phyloP scores from a whole-genome alignment of 53 echinoderm and acorn worm genomes.

The Echinometra lucunter region DNA sequence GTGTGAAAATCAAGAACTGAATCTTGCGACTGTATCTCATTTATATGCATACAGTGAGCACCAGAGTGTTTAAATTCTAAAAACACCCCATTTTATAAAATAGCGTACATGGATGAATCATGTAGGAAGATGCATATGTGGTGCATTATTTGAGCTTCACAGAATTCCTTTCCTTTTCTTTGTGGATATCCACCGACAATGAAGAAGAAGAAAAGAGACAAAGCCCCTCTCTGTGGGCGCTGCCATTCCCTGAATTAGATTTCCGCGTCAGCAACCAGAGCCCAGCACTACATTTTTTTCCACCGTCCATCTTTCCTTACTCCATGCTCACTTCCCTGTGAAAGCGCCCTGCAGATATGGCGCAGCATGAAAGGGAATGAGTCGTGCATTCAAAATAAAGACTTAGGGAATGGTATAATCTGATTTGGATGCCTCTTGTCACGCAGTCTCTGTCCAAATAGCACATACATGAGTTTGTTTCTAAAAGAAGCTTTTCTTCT shows the following conservation, averaged over 20 bases:
- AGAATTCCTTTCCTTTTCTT: conserved; percentile 55
- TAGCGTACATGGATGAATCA: conserved; percentile 36
- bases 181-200: conserved; percentile 50
- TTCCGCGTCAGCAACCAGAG: conserved; percentile 58
- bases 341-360: conserved; percentile 62
- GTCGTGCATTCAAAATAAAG: conserved; percentile 61
- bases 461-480: conserved; percentile 42
- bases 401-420: conserved; percentile 62
- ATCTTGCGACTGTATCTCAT: background rate
- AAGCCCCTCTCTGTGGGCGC: conserved; percentile 54
- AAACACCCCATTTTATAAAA: background rate
- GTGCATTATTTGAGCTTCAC: conserved; percentile 41
- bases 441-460: conserved; percentile 61
- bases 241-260: conserved; percentile 61
- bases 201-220: conserved; percentile 64
- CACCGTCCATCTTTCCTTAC: conserved; percentile 18
- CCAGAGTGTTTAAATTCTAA: background rate
- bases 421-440: conserved; percentile 59
- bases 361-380: conserved; percentile 53
- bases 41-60: background rate
- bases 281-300: conserved; percentile 50
- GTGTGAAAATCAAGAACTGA: background rate
- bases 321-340: conserved; percentile 48
- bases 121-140: conserved; percentile 49
- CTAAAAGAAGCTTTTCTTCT: conserved; percentile 51